Evolutionary conservation across 2,113 vertebrate species (phyloP), one percentile per base, ranked within the genome.

Genomic region (Neomonachus schauinslandi): DNA sequence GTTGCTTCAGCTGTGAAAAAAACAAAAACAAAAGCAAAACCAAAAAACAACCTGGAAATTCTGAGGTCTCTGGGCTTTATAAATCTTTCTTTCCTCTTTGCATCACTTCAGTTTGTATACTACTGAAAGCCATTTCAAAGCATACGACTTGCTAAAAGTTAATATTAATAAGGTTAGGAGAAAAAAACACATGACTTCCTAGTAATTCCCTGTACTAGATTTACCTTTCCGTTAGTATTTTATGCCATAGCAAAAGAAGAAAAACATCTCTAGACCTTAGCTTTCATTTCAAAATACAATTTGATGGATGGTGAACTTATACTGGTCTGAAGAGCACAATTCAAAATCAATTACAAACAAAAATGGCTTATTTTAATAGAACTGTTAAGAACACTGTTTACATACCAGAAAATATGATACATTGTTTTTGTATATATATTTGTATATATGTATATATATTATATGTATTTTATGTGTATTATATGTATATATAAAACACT

Each of bases 101-200:
- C n/a, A 93, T 79, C 12, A 55, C 33, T 96, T 92, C 26, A 89
- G 39, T 83, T 98, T 97, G 61, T 59, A 55, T 85, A 89, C 55
- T 39, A 36, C 91, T 93, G 82, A 90, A 92, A 79, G 12, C 9
- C 89, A 89, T 88, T 91, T 67, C 22, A 63, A 97, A 94, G n/a
- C 67, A 97, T 61, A 97, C 13, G 69, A 89, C 67, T 88, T 97
- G 59, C 87, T 95, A 91, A 96, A 97, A 71, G 57, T 53, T 93
- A 61, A 94, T 86, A 91, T 51, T 94, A 71, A 94, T 87, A 92
- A 93, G 79, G 46, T 92, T 95, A 74, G 74, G 0, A 51, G 85
- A 15, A 46, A 42, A 85, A 82, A 51, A 74, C n/a, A 96, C 19
- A 76, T 33, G 42, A 63, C 71, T 96, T 53, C 24, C 72, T 84